Evolutionary conservation across 2,113 vertebrate genomes (phyloP).

Genomic region (Megaceryle torquata): DNA sequence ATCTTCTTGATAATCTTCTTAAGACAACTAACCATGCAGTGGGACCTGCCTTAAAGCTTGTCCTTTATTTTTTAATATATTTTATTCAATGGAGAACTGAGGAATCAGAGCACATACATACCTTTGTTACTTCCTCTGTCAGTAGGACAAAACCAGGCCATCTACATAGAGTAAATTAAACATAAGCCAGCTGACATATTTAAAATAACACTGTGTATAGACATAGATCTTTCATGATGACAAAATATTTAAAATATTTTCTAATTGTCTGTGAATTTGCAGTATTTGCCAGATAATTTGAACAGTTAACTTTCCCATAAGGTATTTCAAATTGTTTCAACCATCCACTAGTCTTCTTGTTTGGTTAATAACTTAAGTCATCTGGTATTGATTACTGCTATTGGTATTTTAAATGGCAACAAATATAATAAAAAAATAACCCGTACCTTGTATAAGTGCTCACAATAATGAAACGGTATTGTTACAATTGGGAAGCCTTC

Average conservation of each 20-base stretch:
- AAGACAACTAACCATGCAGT: neutral
- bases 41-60: constrained; percentile 17
- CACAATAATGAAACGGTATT: neutral
- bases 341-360: neutral
- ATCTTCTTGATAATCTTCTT: constrained; percentile 35
- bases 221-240: neutral
- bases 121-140: constrained; percentile 2
- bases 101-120: constrained; percentile 14
- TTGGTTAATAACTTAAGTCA: neutral
- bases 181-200: constrained; percentile 4
- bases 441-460: neutral
- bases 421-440: neutral
- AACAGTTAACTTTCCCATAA: neutral
- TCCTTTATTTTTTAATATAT: constrained; percentile 26
- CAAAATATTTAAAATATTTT: neutral
- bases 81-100: constrained; percentile 46
- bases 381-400: neutral
- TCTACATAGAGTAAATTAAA: constrained; percentile 12
- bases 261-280: constrained; percentile 3
- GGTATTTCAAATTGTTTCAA: neutral
- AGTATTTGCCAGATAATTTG: neutral
- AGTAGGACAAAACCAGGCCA: constrained; percentile 5
- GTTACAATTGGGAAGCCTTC: neutral
- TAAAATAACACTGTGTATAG: neutral
- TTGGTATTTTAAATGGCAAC: neutral